A percentile compares a stretch with the other conserved stretches of the same genome.
Evolutionary conservation across 1,140 invertebrate species (phyloP).

Genomic region (Panagrolaimus sp.): DNA sequence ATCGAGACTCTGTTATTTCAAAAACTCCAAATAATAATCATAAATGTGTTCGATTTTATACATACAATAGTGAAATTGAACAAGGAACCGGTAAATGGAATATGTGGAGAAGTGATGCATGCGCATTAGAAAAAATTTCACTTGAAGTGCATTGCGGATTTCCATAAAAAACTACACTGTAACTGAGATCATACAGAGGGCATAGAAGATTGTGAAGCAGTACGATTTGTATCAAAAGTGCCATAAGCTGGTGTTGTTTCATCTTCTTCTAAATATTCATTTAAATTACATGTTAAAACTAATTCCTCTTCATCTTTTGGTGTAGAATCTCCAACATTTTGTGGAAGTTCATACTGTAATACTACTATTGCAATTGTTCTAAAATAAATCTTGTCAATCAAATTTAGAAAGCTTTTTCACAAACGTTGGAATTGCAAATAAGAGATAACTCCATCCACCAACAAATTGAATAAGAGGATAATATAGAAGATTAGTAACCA

Average conservation of each 20-base stretch:
- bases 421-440: constrained; percentile 50
- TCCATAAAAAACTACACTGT: neutral
- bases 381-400: neutral
- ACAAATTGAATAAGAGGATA: constrained; percentile 41
- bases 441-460: constrained; percentile 47
- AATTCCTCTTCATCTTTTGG: neutral
- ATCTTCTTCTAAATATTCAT: constrained; percentile 1
- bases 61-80: neutral
- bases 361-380: constrained; percentile 23
- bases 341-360: constrained; percentile 24
- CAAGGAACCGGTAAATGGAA: neutral
- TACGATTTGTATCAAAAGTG: constrained; percentile 17
- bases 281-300: constrained; percentile 16
- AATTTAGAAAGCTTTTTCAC: constrained; percentile 9
- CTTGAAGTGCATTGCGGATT: constrained; percentile 6
- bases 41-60: neutral
- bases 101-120: neutral
- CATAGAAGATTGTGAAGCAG: neutral
- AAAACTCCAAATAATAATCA: constrained; percentile 6
- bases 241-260: constrained; percentile 19
- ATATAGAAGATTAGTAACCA: constrained; percentile 44
- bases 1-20: constrained; percentile 13
- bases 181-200: neutral
- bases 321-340: constrained; percentile 20
- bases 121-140: neutral